A percentile compares a stretch with the other conserved stretches of the same genome.
These are phyloP conservation scores for Hormaphis cornu DNA, from an alignment of 1,140 invertebrate genomes.

Conservation along the genomic window DNA sequence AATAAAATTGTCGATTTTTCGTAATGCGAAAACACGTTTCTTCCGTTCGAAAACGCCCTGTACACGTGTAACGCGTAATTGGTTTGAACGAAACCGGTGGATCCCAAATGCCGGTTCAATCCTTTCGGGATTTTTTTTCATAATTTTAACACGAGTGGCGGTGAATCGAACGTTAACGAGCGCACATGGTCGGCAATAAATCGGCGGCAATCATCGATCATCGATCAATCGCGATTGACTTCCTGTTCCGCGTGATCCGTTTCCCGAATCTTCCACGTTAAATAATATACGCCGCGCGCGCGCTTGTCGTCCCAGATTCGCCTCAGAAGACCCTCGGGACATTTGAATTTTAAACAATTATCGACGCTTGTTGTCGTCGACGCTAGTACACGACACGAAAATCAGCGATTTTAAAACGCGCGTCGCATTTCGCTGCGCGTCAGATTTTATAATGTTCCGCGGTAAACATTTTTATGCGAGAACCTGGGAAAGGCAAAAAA, in stretches of 20 bases:
- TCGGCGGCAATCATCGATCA: constrained; percentile 26
- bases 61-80: too few species aligned
- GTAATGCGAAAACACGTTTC: too few species aligned
- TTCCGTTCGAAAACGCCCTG: too few species aligned
- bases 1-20: too few species aligned
- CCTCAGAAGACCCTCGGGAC: neutral
- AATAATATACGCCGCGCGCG: neutral
- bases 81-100: too few species aligned
- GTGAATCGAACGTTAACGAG: constrained; percentile 27
- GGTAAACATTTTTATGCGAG: too few species aligned
- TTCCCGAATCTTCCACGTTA: constrained; percentile 11
- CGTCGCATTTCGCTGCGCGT: too few species aligned
- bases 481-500: too few species aligned
- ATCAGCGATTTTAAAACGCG: too few species aligned
- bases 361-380: neutral
- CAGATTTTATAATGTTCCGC: too few species aligned
- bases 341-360: constrained; percentile 22
- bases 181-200: constrained; percentile 14
- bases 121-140: neutral
- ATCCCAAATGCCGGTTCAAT: too few species aligned
- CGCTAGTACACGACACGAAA: too few species aligned
- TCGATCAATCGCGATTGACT: constrained; percentile 29
- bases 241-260: constrained; percentile 25
- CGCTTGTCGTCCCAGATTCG: neutral
- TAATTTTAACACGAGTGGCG: neutral